These are phyloP conservation scores for Odontocolon sp. DNA, from an alignment of 2,888 invertebrate species.

Conservation along the genomic window DNA sequence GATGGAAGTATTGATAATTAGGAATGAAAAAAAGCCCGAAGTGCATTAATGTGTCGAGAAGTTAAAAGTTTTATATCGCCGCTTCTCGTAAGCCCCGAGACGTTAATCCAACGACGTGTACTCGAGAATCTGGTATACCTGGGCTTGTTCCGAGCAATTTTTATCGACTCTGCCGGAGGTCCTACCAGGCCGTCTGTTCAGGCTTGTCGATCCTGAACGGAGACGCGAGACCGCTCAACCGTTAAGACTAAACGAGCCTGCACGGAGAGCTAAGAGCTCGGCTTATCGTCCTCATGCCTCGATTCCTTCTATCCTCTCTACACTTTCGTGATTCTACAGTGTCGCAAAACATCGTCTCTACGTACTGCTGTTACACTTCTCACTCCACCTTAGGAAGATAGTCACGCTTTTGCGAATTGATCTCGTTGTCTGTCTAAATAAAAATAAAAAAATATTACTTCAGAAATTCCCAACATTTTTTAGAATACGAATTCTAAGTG, in stretches of 20 bases:
- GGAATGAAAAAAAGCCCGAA: background rate
- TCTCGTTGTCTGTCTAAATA: background rate
- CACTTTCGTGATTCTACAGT: background rate
- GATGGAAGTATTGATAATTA: background rate
- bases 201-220: constrained; percentile 22
- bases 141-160: constrained; percentile 1
- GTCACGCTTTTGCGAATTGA: background rate
- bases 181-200: background rate
- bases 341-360: background rate
- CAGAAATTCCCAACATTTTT: background rate
- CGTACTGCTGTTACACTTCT: background rate
- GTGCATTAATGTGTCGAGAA: background rate
- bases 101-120: background rate
- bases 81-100: background rate
- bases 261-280: constrained; percentile 21
- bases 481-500: background rate
- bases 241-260: constrained; percentile 32
- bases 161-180: constrained; percentile 7
- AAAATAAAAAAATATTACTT: background rate
- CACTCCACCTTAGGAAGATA: background rate
- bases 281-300: constrained; percentile 37
- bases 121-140: background rate
- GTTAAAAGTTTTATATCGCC: background rate
- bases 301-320: constrained; percentile 11
- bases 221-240: constrained; percentile 22